A percentile compares a stretch with the other conserved stretches of the same genome.
Conservation (phyloP, 2,113 vertebrate genomes). For the Lamprologus sp. region DNA sequence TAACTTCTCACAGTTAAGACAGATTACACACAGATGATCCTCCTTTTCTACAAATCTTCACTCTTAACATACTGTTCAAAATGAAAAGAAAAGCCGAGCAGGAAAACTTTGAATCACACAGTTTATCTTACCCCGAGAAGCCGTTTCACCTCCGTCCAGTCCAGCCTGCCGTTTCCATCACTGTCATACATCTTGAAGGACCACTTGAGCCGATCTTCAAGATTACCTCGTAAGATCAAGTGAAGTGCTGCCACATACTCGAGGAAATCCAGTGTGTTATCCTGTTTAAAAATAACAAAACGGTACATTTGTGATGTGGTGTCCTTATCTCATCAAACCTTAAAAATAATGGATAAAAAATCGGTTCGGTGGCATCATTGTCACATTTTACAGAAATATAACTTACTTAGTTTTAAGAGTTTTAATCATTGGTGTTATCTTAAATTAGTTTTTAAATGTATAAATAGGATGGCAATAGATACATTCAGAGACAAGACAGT, state of each 20-base stretch:
- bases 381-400: too few relatives aligned
- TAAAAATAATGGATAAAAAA: too few relatives aligned
- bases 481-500: too few relatives aligned
- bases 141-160: slow-evolving; percentile 71
- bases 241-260: slow-evolving; percentile 80
- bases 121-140: slow-evolving; percentile 69
- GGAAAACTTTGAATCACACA: background rate
- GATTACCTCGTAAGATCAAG: slow-evolving; percentile 74
- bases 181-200: slow-evolving; percentile 85
- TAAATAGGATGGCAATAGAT: too few relatives aligned
- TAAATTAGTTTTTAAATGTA: too few relatives aligned
- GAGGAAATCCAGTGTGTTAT: slow-evolving; percentile 79
- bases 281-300: slow-evolving; percentile 37
- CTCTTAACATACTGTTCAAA: background rate
- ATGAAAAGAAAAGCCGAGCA: background rate
- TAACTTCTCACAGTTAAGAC: background rate
- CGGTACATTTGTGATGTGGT: too few relatives aligned
- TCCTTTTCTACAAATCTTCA: background rate
- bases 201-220: slow-evolving; percentile 80
- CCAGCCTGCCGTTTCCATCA: slow-evolving; percentile 79
- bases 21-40: background rate
- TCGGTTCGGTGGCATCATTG: too few relatives aligned
- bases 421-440: too few relatives aligned
- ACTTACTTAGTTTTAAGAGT: too few relatives aligned
- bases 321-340: too few relatives aligned